A percentile compares a stretch with the other conserved stretches of the same genome.
Conservation (phyloP, 2,113 vertebrate species). For the Trematomus loennbergii region DNA sequence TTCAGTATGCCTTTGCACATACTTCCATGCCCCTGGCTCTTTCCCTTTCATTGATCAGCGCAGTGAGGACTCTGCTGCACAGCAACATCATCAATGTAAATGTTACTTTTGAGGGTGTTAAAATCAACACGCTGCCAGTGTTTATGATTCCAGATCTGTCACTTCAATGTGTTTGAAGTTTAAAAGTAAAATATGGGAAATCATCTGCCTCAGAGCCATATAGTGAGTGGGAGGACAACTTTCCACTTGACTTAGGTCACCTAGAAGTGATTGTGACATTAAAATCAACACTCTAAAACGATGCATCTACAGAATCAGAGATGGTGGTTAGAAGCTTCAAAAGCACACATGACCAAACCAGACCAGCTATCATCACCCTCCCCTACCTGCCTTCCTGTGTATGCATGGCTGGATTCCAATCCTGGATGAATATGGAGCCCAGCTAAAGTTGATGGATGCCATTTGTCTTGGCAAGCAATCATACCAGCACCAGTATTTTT, state of each 20-base stretch:
- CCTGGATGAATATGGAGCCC: slow-evolving; percentile 62
- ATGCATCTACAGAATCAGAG: background rate
- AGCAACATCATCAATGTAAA: slow-evolving; percentile 44
- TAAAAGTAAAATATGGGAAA: background rate
- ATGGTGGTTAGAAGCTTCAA: background rate
- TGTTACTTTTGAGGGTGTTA: slow-evolving; percentile 44
- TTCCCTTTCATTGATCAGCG: slow-evolving; percentile 47
- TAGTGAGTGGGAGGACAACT: background rate
- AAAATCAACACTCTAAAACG: slow-evolving; percentile 20
- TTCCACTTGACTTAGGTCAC: background rate
- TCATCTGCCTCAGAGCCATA: background rate
- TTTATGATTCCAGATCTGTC: slow-evolving; percentile 32
- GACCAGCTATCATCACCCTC: slow-evolving; percentile 15
- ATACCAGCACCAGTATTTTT: slow-evolving; percentile 62
- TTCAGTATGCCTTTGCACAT: background rate
- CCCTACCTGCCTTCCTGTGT: background rate
- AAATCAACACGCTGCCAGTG: slow-evolving; percentile 36
- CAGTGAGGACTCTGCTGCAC: slow-evolving; percentile 21
- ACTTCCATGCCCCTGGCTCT: slow-evolving; percentile 18
- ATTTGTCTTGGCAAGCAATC: slow-evolving; percentile 76
- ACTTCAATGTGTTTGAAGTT: slow-evolving; percentile 13
- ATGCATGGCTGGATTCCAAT: slow-evolving; percentile 66
- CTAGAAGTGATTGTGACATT: background rate
- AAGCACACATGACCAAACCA: slow-evolving; percentile 20
- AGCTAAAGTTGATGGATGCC: slow-evolving; percentile 71